A percentile compares a stretch with the other conserved stretches of the same genome.
These are phyloP conservation scores for Hydropsyche betteni DNA, from an alignment of 2,888 invertebrate genomes.

Conservation along the genomic window DNA sequence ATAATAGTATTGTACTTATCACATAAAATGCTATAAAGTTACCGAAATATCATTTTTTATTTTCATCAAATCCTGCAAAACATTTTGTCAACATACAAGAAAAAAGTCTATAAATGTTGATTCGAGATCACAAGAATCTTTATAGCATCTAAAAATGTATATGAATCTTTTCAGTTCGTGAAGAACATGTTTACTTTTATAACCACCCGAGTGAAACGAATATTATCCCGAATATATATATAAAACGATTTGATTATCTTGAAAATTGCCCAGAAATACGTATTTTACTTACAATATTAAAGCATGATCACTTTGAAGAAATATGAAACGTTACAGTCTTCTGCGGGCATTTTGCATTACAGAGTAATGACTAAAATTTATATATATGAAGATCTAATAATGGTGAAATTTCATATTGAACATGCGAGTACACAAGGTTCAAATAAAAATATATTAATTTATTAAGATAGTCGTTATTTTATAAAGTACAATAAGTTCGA, in stretches of 20 bases:
- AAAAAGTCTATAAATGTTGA: background rate
- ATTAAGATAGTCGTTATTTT: background rate
- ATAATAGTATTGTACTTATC: conserved; percentile 26
- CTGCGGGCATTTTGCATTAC: conserved; percentile 9
- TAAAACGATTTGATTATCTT: background rate
- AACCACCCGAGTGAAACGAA: too few species aligned
- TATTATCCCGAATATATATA: background rate
- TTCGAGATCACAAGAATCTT: conserved; percentile 5
- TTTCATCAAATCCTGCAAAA: background rate
- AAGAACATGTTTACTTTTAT: background rate
- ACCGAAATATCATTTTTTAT: background rate
- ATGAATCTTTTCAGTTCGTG: background rate
- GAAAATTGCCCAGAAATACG: background rate
- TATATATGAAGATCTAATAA: background rate
- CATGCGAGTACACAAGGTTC: too few species aligned
- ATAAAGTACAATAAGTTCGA: background rate
- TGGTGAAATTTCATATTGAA: too few species aligned
- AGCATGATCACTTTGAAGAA: conserved; percentile 17
- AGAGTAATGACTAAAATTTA: background rate
- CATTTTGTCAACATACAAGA: background rate
- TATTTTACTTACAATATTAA: conserved; percentile 3
- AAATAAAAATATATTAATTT: too few species aligned
- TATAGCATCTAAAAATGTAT: background rate
- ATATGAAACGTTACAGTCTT: conserved; percentile 4
- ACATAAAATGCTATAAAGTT: background rate